phyloP scores from a whole-genome alignment of 2,797 vertebrate species.

The Xerus rutilus region DNA sequence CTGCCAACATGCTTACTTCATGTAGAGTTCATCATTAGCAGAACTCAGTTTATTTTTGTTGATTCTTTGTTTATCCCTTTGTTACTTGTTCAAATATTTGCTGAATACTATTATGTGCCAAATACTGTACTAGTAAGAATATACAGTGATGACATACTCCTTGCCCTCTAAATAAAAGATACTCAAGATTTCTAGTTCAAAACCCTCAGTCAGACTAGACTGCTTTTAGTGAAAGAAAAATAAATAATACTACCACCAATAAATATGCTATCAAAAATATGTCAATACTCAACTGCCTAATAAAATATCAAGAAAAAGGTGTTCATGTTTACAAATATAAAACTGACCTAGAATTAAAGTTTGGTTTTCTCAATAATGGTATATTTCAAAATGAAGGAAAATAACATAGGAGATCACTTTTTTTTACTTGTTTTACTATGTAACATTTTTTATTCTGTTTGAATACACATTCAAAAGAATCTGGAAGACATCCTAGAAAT shows the following conservation, averaged over 20 bases:
- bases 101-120: background rate
- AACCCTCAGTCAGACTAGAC: background rate
- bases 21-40: background rate
- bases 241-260: background rate
- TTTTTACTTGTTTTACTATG: background rate
- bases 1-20: background rate
- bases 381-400: constrained; percentile 53
- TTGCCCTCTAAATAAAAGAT: background rate
- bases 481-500: background rate
- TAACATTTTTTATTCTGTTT: background rate
- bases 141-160: background rate
- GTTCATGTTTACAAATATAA: constrained; percentile 38
- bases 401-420: constrained; percentile 1
- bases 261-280: constrained; percentile 35
- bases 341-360: background rate
- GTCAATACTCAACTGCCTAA: background rate
- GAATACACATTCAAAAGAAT: constrained; percentile 30
- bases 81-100: constrained; percentile 51
- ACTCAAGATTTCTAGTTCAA: background rate
- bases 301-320: constrained; percentile 36
- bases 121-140: background rate
- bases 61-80: constrained; percentile 9
- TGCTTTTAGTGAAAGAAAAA: constrained; percentile 32
- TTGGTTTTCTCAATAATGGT: background rate
- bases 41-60: background rate